A percentile compares a stretch with the other conserved stretches of the same genome.
These are phyloP conservation scores for Sisyra nigra DNA, from an alignment of 2,888 invertebrate species.

Conservation along the genomic window DNA sequence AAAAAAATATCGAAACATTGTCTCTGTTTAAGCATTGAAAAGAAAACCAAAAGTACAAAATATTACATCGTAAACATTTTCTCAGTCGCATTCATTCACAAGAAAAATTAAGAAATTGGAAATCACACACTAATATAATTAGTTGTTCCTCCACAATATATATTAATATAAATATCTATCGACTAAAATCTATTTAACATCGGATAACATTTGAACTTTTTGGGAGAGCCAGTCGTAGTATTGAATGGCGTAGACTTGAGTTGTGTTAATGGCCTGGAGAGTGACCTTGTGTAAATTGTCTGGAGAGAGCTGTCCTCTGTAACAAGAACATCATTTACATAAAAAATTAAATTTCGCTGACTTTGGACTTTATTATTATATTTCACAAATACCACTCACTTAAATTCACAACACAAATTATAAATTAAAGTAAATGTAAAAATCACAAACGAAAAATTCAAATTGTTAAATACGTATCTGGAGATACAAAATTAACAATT, in stretches of 20 bases:
- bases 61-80: constrained; percentile 7
- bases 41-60: neutral
- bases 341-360: no score
- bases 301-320: constrained; percentile 60
- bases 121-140: no score
- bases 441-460: no score
- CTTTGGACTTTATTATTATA: no score
- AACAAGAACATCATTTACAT: constrained; percentile 17
- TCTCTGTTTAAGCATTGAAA: neutral
- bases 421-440: no score
- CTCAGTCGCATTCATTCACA: constrained; percentile 8
- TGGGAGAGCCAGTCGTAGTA: constrained; percentile 63
- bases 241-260: constrained; percentile 45
- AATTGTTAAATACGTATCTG: no score
- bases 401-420: no score
- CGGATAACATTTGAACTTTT: constrained; percentile 41
- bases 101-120: neutral
- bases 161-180: no score
- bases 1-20: neutral
- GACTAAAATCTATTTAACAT: neutral
- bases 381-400: no score
- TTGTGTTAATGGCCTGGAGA: constrained; percentile 45
- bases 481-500: no score
- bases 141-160: no score
- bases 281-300: constrained; percentile 58